Base-by-base conservation (phyloP, 1,140 invertebrate species). In the Araneus ventricosus region DNA sequence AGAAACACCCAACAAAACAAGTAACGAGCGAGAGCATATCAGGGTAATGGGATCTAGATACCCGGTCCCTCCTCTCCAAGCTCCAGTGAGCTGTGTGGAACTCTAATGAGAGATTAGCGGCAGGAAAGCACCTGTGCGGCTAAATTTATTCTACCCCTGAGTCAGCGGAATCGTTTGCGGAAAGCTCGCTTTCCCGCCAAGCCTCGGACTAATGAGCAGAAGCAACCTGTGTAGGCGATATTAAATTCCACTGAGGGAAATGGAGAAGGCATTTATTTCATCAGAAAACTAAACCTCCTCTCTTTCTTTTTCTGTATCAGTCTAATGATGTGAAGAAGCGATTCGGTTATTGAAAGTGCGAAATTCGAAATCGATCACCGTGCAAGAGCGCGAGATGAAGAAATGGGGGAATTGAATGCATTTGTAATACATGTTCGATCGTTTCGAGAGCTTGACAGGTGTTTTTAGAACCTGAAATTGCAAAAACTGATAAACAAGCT, bases 171-270 rank as follows among this genome's bases (percentile, higher is more conserved):
- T 24, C 52, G 52, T 52, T 80, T 52, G 45, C 27, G 17, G 84
- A 59, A 52, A 34, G 41, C 27, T 86, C 80, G 84, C 52, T 86
- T 86, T 34, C 52, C 84, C 27, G 52, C 10, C 17, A 22, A 34
- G 20, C 14, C 14, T 61, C 10, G 17, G 52, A 7, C 52, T 86
- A 86, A 86, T 86, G 84, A 86, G 52, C 27, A 59, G 52, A 86
- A 86, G 27, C 41, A 57, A 86, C 45, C 30, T 57, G 84, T 59
- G 52, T 30, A 86, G 84, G 84, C 52, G 84, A 57, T 59, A 34
- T 34, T 86, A 57, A 34, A 57, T 57, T 52, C 27, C 30, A 34
- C 30, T 75, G 30, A 34, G 5, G 70, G 14, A 75, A 75, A 75
- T 75, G 30, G 70, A 22, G 27, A 34, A 27, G 20, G 70, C 30